Percentiles rank a stretch among this genome's conserved stretches.
Evolutionary conservation across 2,888 invertebrate genomes (phyloP).

Genomic region (Drosophila macrothrix): DNA sequence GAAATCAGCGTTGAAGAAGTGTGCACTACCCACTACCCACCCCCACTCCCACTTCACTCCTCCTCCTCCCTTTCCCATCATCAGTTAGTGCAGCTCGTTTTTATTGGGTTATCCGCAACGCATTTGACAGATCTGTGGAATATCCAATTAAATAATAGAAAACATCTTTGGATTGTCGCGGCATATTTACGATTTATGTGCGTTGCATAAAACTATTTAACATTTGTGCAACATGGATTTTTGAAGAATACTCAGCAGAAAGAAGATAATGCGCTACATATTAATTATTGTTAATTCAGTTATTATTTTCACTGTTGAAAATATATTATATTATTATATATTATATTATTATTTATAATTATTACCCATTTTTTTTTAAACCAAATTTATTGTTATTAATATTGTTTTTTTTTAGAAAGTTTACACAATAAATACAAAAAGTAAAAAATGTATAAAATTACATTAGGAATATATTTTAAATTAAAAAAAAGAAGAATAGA

Average conservation of each 20-base stretch:
- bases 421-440: no score
- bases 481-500: no score
- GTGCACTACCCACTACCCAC: not conserved
- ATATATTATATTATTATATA: no score
- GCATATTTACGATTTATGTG: not conserved
- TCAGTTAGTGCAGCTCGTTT: constrained; percentile 22
- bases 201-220: not conserved
- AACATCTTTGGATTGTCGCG: not conserved
- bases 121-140: constrained; percentile 14
- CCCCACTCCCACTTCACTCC: no score
- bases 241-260: not conserved
- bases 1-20: constrained; percentile 55
- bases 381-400: no score
- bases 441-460: no score
- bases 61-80: not conserved
- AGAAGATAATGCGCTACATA: not conserved
- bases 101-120: constrained; percentile 22
- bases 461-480: no score
- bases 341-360: no score
- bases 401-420: no score
- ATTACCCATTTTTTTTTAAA: no score
- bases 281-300: not conserved
- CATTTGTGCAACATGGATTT: not conserved
- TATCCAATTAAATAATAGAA: constrained; percentile 10
- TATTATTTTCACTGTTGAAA: not conserved